Evolutionary conservation across 2,888 invertebrate species (phyloP).

Genomic region (Metacarcinus magister): DNA sequence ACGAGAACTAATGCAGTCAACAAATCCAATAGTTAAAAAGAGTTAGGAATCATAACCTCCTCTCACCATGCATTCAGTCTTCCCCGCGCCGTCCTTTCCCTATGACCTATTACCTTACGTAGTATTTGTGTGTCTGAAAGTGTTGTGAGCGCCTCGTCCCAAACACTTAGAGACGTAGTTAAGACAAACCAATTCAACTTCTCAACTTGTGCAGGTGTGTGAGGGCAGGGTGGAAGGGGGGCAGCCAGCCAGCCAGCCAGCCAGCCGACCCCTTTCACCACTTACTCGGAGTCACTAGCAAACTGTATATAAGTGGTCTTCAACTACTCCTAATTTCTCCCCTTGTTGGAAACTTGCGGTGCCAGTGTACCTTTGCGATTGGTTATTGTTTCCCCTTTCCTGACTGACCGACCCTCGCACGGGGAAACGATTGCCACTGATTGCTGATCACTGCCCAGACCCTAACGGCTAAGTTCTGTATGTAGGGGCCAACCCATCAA

Average conservation of each 20-base stretch:
- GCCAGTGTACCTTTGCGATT: background rate
- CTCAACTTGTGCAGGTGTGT: constrained; percentile 18
- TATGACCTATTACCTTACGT: background rate
- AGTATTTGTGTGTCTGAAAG: background rate
- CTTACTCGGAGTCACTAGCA: constrained; percentile 23
- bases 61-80: too few species aligned
- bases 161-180: background rate
- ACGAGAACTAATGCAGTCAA: background rate
- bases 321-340: constrained; percentile 36
- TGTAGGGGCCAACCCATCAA: background rate
- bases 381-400: constrained; percentile 42
- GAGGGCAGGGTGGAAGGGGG: too few species aligned
- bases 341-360: constrained; percentile 45
- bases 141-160: background rate
- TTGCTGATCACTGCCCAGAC: background rate
- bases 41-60: too few species aligned
- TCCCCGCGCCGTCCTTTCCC: background rate
- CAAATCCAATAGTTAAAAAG: background rate
- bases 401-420: background rate
- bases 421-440: constrained; percentile 30
- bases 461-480: background rate
- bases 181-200: constrained; percentile 1
- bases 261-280: background rate
- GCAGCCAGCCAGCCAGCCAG: background rate
- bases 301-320: constrained; percentile 56